A percentile compares a stretch with the other conserved stretches of the same genome.
phyloP scores from a whole-genome alignment of 1,140 invertebrate genomes.

The Drosophila nigrodunni region DNA sequence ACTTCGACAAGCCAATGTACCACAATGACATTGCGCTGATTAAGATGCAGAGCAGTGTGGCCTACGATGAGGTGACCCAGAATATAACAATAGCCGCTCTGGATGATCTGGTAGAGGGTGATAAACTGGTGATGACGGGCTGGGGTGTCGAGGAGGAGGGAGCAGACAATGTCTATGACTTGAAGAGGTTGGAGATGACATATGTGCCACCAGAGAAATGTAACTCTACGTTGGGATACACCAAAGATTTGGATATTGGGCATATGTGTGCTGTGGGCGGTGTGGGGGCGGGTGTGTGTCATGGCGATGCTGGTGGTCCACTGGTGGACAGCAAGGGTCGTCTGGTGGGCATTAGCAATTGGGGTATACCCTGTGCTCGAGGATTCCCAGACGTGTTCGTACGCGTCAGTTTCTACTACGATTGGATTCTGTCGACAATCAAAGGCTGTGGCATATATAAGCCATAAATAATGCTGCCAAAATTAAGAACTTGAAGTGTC shows the following conservation, averaged over 20 bases:
- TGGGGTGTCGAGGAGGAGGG: slow-evolving; percentile 84
- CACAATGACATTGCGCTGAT: slow-evolving; percentile 86
- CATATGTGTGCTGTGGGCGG: slow-evolving; percentile 87
- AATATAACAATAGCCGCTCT: slow-evolving; percentile 70
- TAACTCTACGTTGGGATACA: slow-evolving; percentile 43
- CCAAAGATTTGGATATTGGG: slow-evolving; percentile 53
- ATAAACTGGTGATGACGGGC: slow-evolving; percentile 85
- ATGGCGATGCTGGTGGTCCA: slow-evolving; percentile 73
- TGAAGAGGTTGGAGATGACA: slow-evolving; percentile 67
- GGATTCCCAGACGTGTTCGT: slow-evolving; percentile 86
- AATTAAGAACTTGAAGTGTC: slow-evolving; percentile 40
- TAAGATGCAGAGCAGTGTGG: slow-evolving; percentile 79
- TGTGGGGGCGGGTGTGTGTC: slow-evolving; percentile 84
- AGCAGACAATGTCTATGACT: slow-evolving; percentile 36
- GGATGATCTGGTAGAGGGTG: slow-evolving; percentile 60
- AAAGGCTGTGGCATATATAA: slow-evolving; percentile 54
- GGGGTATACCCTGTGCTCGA: slow-evolving; percentile 86
- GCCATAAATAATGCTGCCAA: slow-evolving; percentile 22
- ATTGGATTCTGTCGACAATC: slow-evolving; percentile 72
- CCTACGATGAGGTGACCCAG: slow-evolving; percentile 85
- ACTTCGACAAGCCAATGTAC: slow-evolving; percentile 77
- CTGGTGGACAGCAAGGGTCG: slow-evolving; percentile 63
- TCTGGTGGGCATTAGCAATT: slow-evolving; percentile 84
- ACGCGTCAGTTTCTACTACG: slow-evolving; percentile 73
- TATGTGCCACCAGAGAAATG: slow-evolving; percentile 58